Percentiles rank a stretch among this genome's conserved stretches.
phyloP scores from a whole-genome alignment of 2,888 invertebrate genomes.

The Eledone cirrhosa region DNA sequence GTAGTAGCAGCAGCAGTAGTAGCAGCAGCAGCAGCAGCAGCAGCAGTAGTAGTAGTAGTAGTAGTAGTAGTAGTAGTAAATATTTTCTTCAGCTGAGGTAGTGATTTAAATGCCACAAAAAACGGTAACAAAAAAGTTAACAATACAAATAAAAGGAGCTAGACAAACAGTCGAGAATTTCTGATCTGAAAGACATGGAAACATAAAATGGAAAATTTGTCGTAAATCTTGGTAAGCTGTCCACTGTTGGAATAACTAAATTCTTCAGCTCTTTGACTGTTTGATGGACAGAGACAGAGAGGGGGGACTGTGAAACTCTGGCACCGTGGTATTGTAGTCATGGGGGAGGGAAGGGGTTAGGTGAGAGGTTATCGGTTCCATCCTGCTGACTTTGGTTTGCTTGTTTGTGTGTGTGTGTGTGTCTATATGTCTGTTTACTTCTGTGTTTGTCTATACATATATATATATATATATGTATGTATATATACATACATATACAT shows the following conservation, averaged over 20 bases:
- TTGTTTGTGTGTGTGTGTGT: not conserved
- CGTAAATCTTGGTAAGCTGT: no score
- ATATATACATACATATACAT: not conserved
- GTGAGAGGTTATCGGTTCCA: no score
- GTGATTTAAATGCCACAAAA: not conserved
- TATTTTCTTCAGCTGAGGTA: not conserved
- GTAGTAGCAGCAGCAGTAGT: constrained; percentile 13
- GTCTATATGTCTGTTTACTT: not conserved
- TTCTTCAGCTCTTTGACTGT: no score
- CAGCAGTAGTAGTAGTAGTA: constrained; percentile 13
- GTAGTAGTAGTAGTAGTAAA: constrained; percentile 13
- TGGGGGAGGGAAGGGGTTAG: no score
- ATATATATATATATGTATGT: not conserved
- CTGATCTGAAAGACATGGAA: no score
- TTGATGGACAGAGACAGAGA: no score
- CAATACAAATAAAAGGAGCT: not conserved
- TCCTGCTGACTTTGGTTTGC: no score
- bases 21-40: constrained; percentile 13
- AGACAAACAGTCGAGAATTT: no score
- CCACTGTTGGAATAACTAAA: no score
- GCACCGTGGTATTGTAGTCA: no score
- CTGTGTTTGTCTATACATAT: not conserved
- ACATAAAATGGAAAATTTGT: no score
- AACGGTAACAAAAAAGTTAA: not conserved
- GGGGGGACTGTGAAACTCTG: no score